Evolutionary conservation across 2,888 invertebrate genomes (phyloP), one percentile per base, ranked within the genome.

Genomic region (Phaedon cochleariae): DNA sequence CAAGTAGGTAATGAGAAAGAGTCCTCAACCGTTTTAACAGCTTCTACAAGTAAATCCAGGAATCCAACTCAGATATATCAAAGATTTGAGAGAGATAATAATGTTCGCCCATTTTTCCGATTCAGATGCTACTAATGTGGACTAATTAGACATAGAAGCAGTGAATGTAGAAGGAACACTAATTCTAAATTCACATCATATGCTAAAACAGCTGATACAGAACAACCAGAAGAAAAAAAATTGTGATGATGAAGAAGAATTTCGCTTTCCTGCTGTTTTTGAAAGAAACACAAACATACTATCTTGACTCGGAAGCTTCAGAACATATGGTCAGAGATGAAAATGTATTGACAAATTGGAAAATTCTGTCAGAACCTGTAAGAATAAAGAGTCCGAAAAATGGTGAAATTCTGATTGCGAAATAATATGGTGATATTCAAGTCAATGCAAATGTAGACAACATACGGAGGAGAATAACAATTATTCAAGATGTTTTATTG

Each of bases 311-410:
- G 3, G 53, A 45, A 12, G 53, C 61, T 21, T 53, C 53, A 10
- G 46, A 61, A 52, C 53, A 61, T 15, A 45, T 61, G 41, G 45
- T 45, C 12, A 61, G 53, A 6, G 41, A 21, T 49, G 20, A 59
- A 51, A 7, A 49, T 12, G 48, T 49, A 49, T 20, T 59, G 12
- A 10, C 1, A 20, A 21, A 59, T 21, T 2, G 7, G 9, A 18
- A 34, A 21, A 3, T 3, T 15, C 34, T 59, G 21, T 4, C 17
- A 1, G 15, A 34, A 5, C 49, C 51, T 20, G 37, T 59, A 1
- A 34, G n/a, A 7, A 51, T 59, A 10, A 34, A 48, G 34, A 51
- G 46, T 49, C 48, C 59, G 1, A 59, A 59, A 20, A 20, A 49
- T 18, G 20, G 34, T 18, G 37, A 51, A 59, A 48, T 17, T 2